Conservation (phyloP, 2,113 vertebrate species). For the Neogobius melanostomus region DNA sequence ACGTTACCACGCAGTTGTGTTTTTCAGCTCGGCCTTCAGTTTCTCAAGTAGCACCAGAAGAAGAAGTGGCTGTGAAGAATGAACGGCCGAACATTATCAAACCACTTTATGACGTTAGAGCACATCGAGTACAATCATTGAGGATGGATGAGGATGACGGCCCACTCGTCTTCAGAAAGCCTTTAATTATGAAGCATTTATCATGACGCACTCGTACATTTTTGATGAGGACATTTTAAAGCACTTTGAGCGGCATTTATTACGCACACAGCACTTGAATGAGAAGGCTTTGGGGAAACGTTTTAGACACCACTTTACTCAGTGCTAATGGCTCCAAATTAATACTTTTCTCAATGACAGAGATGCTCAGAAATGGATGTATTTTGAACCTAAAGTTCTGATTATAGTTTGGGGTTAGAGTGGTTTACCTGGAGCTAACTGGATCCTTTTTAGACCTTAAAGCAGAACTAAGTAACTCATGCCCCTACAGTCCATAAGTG, state of each 20-base stretch:
- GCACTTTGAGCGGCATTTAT: constrained; percentile 1
- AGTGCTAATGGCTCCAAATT: too few relatives aligned
- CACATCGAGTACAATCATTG: constrained; percentile 37
- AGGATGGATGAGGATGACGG: constrained; percentile 22
- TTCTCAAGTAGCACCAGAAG: too few relatives aligned
- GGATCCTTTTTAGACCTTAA: too few relatives aligned
- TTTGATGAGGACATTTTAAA: constrained; percentile 4
- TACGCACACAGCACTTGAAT: background rate
- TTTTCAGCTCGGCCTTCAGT: background rate
- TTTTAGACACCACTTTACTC: background rate
- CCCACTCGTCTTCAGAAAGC: constrained; percentile 20
- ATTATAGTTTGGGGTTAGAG: too few relatives aligned
- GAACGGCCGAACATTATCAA: background rate
- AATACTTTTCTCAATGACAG: background rate
- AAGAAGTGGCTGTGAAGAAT: background rate
- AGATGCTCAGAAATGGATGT: too few relatives aligned
- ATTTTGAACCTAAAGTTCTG: too few relatives aligned
- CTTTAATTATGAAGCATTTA: constrained; percentile 27
- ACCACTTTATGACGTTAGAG: constrained; percentile 14
- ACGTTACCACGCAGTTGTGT: too few relatives aligned
- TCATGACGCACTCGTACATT: background rate
- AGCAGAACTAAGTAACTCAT: too few relatives aligned
- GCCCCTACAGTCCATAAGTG: too few relatives aligned
- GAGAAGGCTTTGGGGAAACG: background rate
- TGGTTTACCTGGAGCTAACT: too few relatives aligned